Evolutionary conservation across 1,140 invertebrate species (phyloP).

Genomic region (Solen grandis): DNA sequence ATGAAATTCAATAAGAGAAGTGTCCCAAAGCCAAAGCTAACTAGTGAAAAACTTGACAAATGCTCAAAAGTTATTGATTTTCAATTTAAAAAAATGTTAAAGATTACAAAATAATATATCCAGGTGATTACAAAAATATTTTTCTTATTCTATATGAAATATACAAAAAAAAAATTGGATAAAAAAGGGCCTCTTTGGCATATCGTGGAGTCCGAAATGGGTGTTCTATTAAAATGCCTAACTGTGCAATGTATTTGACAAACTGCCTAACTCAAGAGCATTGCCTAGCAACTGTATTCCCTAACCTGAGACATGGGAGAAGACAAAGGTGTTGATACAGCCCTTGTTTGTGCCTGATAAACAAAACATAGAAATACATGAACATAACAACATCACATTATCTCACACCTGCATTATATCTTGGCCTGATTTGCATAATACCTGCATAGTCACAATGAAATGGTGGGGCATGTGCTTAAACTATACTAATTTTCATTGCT

Average conservation of each 20-base stretch:
- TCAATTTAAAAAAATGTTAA: background rate
- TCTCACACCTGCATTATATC: background rate
- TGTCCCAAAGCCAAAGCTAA: background rate
- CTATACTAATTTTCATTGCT: background rate
- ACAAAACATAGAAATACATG: constrained; percentile 53
- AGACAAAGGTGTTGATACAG: constrained; percentile 43
- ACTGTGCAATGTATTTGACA: background rate
- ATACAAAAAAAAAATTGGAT: background rate
- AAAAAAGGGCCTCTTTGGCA: background rate
- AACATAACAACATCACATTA: background rate
- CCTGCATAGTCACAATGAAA: background rate
- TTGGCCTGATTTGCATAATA: background rate
- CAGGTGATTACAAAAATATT: background rate
- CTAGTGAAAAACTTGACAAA: too few relatives aligned
- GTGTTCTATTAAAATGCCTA: background rate
- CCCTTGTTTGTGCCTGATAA: constrained; percentile 54
- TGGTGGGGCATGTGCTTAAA: background rate
- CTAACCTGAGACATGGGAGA: constrained; percentile 44
- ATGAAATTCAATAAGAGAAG: background rate
- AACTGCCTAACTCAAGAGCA: constrained; percentile 1
- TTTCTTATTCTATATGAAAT: background rate
- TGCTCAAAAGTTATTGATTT: background rate
- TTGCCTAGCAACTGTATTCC: constrained; percentile 53
- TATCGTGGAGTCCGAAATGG: background rate
- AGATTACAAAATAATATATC: too few relatives aligned